Base-by-base conservation (phyloP, 2,113 vertebrate genomes). In the Salvelinus fontinalis region DNA sequence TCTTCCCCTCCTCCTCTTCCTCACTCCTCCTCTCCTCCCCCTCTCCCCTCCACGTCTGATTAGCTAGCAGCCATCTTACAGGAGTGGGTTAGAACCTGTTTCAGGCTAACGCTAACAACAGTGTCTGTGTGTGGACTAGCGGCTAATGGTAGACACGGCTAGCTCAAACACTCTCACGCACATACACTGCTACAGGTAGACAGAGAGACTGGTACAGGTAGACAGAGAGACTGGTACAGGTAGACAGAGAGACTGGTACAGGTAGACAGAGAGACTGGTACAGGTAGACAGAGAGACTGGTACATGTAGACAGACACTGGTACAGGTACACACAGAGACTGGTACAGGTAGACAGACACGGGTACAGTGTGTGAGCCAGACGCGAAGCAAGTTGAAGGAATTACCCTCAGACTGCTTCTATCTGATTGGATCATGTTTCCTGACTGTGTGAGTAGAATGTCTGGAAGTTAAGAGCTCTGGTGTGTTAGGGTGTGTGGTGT, bases 401-500 rank as follows among this genome's bases (percentile, higher is more conserved):
- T 89, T 67, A 6, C 26, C 67, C 34, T 64, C 29, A 44, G 48
- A 70, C 81, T 78, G 54, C 72, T 59, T 68, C 44, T 62, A 44
- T 57, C 65, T 75, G 39, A 73, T 76, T 88, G 87, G 86, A 92
- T 75, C 80, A 94, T 94, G 92, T 82, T 87, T 84, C 87, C 84
- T 75, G 70, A 85, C 68, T 77, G 81, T 86, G 92, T 94, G 84
- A 93, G 92, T 93, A 89, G 12, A 24, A 26, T 70, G 49, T 69
- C 22, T 67, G 8, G 3, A 22, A 12, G 16, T 31, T 67, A 54
- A 18, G 51, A 3, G 3, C 14, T 54, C 14, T 54, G 51, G 51
- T 54, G 34, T 54, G 14, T 54, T 4, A 54, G 3, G 51, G 34
- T 31, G 31, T 31, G 0, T 31, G 1, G 29, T 5, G 4, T 4